Evolutionary conservation across 2,888 invertebrate genomes (phyloP), one percentile per base, ranked within the genome.

Genomic region (Halictus quadricinctus): DNA sequence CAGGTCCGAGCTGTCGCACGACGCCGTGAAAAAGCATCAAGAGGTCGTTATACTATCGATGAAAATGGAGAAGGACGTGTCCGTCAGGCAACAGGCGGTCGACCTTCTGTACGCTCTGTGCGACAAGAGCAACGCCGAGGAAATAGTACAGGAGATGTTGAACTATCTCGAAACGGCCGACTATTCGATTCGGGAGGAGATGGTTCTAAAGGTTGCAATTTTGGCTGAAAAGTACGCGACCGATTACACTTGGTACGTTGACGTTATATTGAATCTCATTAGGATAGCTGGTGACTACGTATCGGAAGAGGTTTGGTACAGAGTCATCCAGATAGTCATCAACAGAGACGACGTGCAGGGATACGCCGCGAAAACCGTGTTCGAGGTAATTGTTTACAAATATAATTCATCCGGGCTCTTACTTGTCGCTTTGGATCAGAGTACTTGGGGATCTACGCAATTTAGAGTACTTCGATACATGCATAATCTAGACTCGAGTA

Each of bases 241-340:
- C 75, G 99, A 99, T 95, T 99, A 99, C 94, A 99, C 99, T 75
- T 99, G 99, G 99, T 99, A 97, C 95, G 98, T 98, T 88, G 99
- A 99, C 95, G 99, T 99, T 21, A 99, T 99, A 92, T 96, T 99
- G 86, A 99, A 99, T 96, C 96, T 99, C 88, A 99, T 99, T 92
- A 97, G 99, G 95, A 99, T 99, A 95, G 99, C 99, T 91, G 99
- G 99, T 83, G 99, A 99, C 95, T 99, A 99, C 95, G 99, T 99
- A 46, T 99, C 99, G 83, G 99, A 99, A 95, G 99, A 99, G 95
- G 99, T 99, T 60, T 99, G 99, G 99, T 99, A 99, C 95, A 96
- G 99, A 94, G 99, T 99, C 79, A 99, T 99, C 92, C 99, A 99
- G 95, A 99, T 99, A 94, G 99, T 99, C 58, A 99, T 99, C 90